Percentiles rank a stretch among this genome's conserved stretches.
These are phyloP conservation scores for rat (Rattus norvegicus) DNA, from an alignment of 2,113 vertebrate genomes.

Conservation along the genomic window GRCr8 NC_086021.1:65727501-65728000, in stretches of 20 bases:
- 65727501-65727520: too few relatives aligned
- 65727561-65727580: neutral
- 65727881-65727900: neutral
- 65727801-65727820: too few relatives aligned
- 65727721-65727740: neutral
- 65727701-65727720: neutral
- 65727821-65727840: neutral
- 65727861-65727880: neutral
- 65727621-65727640: neutral
- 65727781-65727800: too few relatives aligned
- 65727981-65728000: neutral
- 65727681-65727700: neutral
- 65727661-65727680: neutral
- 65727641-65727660: neutral
- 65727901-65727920: neutral
- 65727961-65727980: neutral
- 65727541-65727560: neutral
- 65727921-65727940: neutral
- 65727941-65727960: neutral
- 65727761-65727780: too few relatives aligned
- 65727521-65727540: neutral
- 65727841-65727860: neutral
- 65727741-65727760: neutral
- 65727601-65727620: neutral
- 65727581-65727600: neutral